Conservation (phyloP, 1,140 invertebrate genomes). For the Meloidogyne floridensis region DNA sequence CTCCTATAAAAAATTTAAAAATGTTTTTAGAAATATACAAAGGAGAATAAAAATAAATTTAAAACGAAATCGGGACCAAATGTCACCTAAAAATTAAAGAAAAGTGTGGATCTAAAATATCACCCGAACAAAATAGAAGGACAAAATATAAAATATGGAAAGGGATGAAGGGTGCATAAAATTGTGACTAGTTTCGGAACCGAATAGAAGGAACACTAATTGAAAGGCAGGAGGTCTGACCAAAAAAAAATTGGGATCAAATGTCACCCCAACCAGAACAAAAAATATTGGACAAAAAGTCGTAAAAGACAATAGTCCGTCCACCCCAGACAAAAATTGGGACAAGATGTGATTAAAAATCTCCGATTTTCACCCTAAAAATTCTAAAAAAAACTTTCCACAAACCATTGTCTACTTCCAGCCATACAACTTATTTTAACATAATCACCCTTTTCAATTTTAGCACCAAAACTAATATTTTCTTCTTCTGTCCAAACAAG, state of each 20-base stretch:
- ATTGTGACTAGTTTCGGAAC: too few relatives aligned
- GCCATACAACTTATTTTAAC: conserved; percentile 21
- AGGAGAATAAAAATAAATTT: neutral
- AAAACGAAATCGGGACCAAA: neutral
- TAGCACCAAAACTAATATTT: conserved; percentile 30
- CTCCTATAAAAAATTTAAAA: conserved; percentile 3
- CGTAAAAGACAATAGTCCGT: too few relatives aligned
- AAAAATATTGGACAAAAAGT: too few relatives aligned
- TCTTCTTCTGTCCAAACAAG: conserved; percentile 32
- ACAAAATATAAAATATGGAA: too few relatives aligned
- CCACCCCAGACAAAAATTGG: neutral
- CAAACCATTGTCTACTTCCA: conserved; percentile 16
- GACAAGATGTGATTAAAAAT: neutral
- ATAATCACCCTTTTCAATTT: conserved; percentile 33
- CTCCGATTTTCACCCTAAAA: neutral
- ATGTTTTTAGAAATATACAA: conserved; percentile 8
- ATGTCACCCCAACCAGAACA: too few relatives aligned
- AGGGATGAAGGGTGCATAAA: too few relatives aligned
- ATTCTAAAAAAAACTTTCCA: neutral
- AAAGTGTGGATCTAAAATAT: too few relatives aligned
- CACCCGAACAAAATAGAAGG: too few relatives aligned
- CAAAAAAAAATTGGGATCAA: too few relatives aligned
- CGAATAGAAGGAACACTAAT: too few relatives aligned
- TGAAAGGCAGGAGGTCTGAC: too few relatives aligned
- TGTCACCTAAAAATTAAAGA: neutral